Base-by-base conservation (phyloP, 2,797 vertebrate genomes). In the Danio kyathit region DNA sequence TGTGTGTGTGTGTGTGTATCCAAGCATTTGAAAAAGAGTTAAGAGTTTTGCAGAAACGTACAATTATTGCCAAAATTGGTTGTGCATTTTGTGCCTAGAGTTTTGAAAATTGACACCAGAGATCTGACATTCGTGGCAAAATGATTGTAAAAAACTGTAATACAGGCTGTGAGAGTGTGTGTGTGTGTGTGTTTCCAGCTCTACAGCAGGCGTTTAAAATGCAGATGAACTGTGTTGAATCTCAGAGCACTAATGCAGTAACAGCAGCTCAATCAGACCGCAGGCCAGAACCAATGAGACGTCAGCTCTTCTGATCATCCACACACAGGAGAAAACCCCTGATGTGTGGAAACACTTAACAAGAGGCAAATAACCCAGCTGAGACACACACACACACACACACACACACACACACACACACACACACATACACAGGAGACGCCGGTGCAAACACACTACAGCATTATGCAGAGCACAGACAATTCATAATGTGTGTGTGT, bases 261-360 rank as follows among this genome's bases (percentile, higher is more conserved):
- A 69, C 76, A 78, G 69, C 76, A 69, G 43, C 75, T 19, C 56
- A 63, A 59, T 69, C 64, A 78, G 64, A 59, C 76, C 54, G 54
- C 76, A 41, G 76, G 76, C 64, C 3, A 69, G 40, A 78, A 60
- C 76, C 76, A 69, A 78, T 78, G 76, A 78, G 76, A 78, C 21
- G 64, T 78, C 64, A 59, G 76, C 67, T 78, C 64, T 66, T 69
- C 76, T 78, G 76, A 78, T 78, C 64, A 77, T 69, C 59, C 64
- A 67, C 66, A 77, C 46, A 29, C 63, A 69, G 76, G 69, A 78
- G 21, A 60, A 69, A 78, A 21, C 59, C 60, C 65, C 76, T 78
- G 76, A 40, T 78, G 65, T 78, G 76, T 69, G 76, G 69, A 78
- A 78, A 78, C 76, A 78, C 76, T 60, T 78, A 78, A 78, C 65